Evolutionary conservation across 2,113 vertebrate species (phyloP).

Genomic region (Progne subis): DNA sequence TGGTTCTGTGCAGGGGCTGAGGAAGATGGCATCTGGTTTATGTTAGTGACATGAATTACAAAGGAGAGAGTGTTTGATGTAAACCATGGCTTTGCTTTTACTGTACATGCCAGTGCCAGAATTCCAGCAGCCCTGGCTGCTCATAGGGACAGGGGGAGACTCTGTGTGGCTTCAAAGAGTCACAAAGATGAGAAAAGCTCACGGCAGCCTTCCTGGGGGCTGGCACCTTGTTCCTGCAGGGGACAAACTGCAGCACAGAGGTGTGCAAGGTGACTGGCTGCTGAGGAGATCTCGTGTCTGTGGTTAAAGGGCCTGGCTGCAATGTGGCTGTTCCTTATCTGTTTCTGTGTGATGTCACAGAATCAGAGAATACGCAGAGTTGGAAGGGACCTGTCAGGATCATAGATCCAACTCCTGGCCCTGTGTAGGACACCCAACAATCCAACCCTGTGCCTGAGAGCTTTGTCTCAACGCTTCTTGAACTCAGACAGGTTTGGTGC

Average conservation of each 20-base stretch:
- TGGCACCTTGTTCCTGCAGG: background rate
- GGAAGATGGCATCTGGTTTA: constrained; percentile 64
- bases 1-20: background rate
- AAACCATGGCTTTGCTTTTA: constrained; percentile 47
- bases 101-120: constrained; percentile 39
- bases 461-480: background rate
- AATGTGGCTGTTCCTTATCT: background rate
- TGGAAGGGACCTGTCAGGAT: background rate
- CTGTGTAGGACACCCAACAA: background rate
- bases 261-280: background rate
- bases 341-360: accelerated
- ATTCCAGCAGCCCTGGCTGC: constrained; percentile 43
- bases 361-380: background rate
- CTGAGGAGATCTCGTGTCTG: background rate
- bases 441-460: background rate
- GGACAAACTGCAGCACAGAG: background rate
- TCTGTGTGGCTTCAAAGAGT: constrained; percentile 21
- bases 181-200: background rate
- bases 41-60: constrained; percentile 62
- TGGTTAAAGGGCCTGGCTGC: background rate
- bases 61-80: constrained; percentile 56
- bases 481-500: background rate
- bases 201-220: background rate
- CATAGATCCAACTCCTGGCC: background rate
- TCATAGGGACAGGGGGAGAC: background rate